phyloP scores from a whole-genome alignment of 1,140 invertebrate species.

The Nilaparvata lugens region DNA sequence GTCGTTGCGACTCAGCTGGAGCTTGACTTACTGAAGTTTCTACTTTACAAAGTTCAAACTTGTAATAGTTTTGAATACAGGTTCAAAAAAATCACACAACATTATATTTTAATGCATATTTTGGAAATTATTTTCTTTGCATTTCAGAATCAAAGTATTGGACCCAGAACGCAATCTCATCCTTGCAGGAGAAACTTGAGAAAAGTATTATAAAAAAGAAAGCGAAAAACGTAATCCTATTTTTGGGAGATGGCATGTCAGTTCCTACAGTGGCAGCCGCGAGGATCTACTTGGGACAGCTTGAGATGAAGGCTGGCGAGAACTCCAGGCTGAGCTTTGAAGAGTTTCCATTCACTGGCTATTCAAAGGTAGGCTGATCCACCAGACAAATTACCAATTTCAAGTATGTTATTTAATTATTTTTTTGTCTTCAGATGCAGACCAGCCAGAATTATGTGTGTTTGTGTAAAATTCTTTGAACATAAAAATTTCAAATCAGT shows the following conservation, averaged over 20 bases:
- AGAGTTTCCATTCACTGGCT: constrained; percentile 59
- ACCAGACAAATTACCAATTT: constrained; percentile 7
- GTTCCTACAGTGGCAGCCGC: constrained; percentile 57
- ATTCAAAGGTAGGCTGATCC: constrained; percentile 61
- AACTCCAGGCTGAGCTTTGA: constrained; percentile 62
- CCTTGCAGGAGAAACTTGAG: background rate
- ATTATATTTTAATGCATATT: no score
- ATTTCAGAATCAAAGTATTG: background rate
- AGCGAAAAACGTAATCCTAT: constrained; percentile 63
- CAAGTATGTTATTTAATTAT: background rate
- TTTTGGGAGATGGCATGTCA: constrained; percentile 70
- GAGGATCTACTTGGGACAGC: constrained; percentile 55
- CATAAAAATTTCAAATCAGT: no score
- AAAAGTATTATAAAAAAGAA: constrained; percentile 14
- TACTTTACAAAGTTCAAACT: no score
- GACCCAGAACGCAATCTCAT: background rate
- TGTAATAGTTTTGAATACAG: no score
- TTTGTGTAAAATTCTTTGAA: no score
- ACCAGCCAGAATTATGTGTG: no score
- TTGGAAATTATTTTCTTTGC: no score
- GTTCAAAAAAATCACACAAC: no score
- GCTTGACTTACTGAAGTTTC: no score
- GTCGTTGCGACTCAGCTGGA: no score
- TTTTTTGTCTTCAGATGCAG: no score
- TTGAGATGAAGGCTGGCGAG: constrained; percentile 33